A percentile compares a stretch with the other conserved stretches of the same genome.
phyloP scores from a whole-genome alignment of 92 coral and sea anemone genomes.

The Nematostella vectensis region DNA sequence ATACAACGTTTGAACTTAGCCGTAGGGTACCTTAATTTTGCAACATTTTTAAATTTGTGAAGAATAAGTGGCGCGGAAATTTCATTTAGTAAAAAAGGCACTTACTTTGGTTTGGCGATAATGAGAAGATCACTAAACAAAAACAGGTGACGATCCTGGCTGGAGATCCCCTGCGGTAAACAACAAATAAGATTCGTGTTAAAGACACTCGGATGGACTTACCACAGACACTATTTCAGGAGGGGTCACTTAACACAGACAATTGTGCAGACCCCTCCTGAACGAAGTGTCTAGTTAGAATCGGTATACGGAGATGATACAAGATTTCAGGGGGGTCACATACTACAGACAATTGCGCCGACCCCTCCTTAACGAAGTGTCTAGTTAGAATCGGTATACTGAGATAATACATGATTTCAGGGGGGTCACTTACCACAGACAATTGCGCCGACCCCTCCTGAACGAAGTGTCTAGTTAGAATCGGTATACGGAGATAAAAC shows the following conservation, averaged over 20 bases:
- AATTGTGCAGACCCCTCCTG: slow-evolving; percentile 80
- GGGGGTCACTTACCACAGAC: slow-evolving; percentile 49
- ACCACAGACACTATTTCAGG: not conserved
- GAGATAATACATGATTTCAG: too few relatives aligned
- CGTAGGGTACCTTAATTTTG: too few relatives aligned
- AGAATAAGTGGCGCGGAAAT: too few relatives aligned
- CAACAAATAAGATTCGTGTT: too few relatives aligned
- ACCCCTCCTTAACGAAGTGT: slow-evolving; percentile 73
- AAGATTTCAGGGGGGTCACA: slow-evolving; percentile 9
- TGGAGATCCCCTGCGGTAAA: slow-evolving; percentile 67
- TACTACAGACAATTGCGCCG: slow-evolving; percentile 76
- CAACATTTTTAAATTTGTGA: too few relatives aligned
- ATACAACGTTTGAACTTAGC: too few relatives aligned
- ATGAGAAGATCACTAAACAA: slow-evolving; percentile 77
- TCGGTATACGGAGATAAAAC: too few relatives aligned
- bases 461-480: slow-evolving; percentile 41
- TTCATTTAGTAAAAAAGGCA: too few relatives aligned
- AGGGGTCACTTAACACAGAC: slow-evolving; percentile 61
- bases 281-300: slow-evolving; percentile 47
- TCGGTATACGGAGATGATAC: too few relatives aligned
- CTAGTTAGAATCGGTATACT: too few relatives aligned
- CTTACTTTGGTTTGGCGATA: slow-evolving; percentile 89
- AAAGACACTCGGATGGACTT: not conserved
- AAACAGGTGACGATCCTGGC: slow-evolving; percentile 81
- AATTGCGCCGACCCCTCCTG: slow-evolving; percentile 81